These are phyloP conservation scores for Mamestra brassicae DNA, from an alignment of 2,888 invertebrate species.

Conservation along the genomic window DNA sequence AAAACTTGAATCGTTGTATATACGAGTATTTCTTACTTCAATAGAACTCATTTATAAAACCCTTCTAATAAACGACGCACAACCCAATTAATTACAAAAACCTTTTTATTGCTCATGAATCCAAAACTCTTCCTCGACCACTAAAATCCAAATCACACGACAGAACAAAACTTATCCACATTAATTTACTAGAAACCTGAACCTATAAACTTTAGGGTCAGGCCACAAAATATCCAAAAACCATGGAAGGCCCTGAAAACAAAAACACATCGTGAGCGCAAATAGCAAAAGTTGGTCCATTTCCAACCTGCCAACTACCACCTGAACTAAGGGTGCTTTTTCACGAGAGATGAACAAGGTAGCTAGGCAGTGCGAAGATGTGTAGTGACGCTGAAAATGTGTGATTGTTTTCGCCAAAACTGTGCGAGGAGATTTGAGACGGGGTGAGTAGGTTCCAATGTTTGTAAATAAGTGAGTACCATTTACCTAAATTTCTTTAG, in stretches of 20 bases:
- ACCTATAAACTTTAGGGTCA: constrained; percentile 54
- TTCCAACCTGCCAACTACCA: constrained; percentile 56
- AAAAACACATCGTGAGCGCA: constrained; percentile 49
- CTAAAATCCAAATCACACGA: constrained; percentile 34
- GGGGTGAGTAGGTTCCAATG: no score
- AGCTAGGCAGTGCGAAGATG: neutral
- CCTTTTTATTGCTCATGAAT: constrained; percentile 13
- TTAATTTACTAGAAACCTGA: constrained; percentile 30
- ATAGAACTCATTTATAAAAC: neutral
- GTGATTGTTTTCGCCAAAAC: neutral
- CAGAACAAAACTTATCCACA: constrained; percentile 32
- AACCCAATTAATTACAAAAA: constrained; percentile 10
- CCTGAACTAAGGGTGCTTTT: constrained; percentile 21
- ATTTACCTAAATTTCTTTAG: no score
- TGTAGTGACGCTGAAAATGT: neutral
- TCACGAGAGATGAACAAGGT: neutral
- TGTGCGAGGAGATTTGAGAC: neutral
- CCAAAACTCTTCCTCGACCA: constrained; percentile 16
- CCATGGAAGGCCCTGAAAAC: constrained; percentile 30
- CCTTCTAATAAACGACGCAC: neutral
- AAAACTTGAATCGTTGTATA: no score
- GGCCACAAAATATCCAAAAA: constrained; percentile 49
- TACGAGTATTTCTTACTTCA: neutral
- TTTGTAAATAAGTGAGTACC: no score
- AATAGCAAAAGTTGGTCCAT: constrained; percentile 60